Evolutionary conservation across 1,140 invertebrate species (phyloP).

Genomic region (Neodiprion pinetum): DNA sequence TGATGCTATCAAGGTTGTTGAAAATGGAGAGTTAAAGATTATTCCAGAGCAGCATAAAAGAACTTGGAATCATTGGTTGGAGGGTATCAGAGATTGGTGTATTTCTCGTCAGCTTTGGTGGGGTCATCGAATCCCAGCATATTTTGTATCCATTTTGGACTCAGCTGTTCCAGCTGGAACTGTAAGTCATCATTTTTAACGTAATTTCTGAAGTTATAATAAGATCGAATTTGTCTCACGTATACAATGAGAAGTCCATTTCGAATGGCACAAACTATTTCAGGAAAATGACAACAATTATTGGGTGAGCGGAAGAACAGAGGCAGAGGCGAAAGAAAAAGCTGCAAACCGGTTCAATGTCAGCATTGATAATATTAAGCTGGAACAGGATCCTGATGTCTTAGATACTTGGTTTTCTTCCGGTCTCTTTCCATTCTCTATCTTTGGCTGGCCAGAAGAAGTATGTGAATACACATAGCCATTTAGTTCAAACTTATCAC

Average conservation of each 20-base stretch:
- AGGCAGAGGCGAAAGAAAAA: conserved; percentile 86
- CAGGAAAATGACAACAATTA: conserved; percentile 73
- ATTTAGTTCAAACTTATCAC: conserved; percentile 16
- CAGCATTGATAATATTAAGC: conserved; percentile 69
- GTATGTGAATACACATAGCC: conserved; percentile 38
- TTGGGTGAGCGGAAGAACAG: conserved; percentile 89
- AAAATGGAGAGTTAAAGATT: conserved; percentile 85
- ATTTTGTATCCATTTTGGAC: conserved; percentile 77
- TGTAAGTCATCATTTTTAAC: conserved; percentile 42
- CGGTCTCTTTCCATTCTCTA: conserved; percentile 94
- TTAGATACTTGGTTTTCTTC: conserved; percentile 99
- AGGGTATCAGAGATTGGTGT: conserved; percentile 89
- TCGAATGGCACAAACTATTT: conserved; percentile 18
- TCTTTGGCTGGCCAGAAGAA: conserved; percentile 97
- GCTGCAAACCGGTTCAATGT: conserved; percentile 84
- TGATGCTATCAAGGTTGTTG: conserved; percentile 81
- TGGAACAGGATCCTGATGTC: conserved; percentile 93
- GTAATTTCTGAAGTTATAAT: conserved; percentile 13
- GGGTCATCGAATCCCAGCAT: conserved; percentile 98
- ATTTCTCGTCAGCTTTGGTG: conserved; percentile 99
- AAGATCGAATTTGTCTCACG: conserved; percentile 9
- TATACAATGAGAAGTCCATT: conserved; percentile 11
- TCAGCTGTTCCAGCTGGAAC: conserved; percentile 42
- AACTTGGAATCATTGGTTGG: conserved; percentile 97
- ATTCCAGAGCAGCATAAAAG: conserved; percentile 92